Evolutionary conservation across 2,888 invertebrate genomes (phyloP).

Genomic region (Caenorhabditis macrosperma): DNA sequence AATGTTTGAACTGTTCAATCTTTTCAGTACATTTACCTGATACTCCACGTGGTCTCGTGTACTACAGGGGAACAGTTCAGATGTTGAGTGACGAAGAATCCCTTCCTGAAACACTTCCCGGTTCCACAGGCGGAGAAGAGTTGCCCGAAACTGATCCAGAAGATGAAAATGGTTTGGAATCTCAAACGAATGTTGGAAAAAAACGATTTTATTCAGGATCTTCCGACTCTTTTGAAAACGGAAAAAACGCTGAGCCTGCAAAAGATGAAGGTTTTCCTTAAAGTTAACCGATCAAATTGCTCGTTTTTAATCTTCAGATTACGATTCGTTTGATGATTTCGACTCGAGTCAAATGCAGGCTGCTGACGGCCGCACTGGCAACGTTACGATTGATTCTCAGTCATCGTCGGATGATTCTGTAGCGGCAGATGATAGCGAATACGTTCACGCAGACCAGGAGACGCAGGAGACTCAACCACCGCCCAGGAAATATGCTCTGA

Average conservation of each 20-base stretch:
- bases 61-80: not conserved
- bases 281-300: too few relatives aligned
- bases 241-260: not conserved
- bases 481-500: not conserved
- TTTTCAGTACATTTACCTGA: not conserved
- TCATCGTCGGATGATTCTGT: constrained; percentile 44
- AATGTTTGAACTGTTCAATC: not conserved
- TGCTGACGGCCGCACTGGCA: too few relatives aligned
- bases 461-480: constrained; percentile 3
- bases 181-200: too few relatives aligned
- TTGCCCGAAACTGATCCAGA: constrained; percentile 28
- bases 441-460: constrained; percentile 4
- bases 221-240: constrained; percentile 19
- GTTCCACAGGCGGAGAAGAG: constrained; percentile 10
- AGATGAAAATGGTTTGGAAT: constrained; percentile 10
- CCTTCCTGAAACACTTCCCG: constrained; percentile 21
- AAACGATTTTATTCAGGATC: too few relatives aligned
- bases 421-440: constrained; percentile 32
- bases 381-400: too few relatives aligned
- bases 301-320: too few relatives aligned
- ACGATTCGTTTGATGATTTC: constrained; percentile 52
- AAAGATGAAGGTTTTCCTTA: not conserved
- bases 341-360: constrained; percentile 12
- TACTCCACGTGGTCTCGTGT: not conserved
- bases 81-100: constrained; percentile 32